Conservation (phyloP, 2,888 invertebrate genomes). For the Galeruca laticollis region DNA sequence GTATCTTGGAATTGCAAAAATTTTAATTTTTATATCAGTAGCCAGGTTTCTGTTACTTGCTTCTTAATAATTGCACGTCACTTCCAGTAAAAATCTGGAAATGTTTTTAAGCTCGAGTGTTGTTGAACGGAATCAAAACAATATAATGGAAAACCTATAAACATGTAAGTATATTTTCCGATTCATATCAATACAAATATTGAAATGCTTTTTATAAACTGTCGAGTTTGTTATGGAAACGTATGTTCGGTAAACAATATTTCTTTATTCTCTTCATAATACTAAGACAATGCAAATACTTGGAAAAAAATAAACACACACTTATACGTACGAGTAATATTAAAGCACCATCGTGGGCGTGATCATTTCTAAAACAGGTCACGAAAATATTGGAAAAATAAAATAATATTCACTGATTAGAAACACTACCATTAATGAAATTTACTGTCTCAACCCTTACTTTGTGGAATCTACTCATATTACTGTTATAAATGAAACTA, state of each 20-base stretch:
- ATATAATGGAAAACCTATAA: constrained; percentile 21
- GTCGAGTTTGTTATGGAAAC: neutral
- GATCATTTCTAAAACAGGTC: neutral
- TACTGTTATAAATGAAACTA: no score
- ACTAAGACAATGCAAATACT: no score
- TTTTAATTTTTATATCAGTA: neutral
- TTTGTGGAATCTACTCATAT: no score
- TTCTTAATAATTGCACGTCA: constrained; percentile 3
- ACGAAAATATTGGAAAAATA: no score
- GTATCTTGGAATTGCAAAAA: no score
- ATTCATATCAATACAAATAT: constrained; percentile 31
- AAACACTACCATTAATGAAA: constrained; percentile 25
- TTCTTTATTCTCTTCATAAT: no score
- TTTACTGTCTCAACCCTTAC: no score
- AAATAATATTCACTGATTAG: constrained; percentile 26
- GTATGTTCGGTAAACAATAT: neutral
- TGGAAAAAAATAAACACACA: no score
- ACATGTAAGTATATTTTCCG: constrained; percentile 23
- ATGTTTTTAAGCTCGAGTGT: constrained; percentile 2
- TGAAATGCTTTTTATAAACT: constrained; percentile 10
- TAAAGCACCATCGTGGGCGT: no score
- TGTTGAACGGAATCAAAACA: constrained; percentile 23
- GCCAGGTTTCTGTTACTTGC: neutral
- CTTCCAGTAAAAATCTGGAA: neutral
- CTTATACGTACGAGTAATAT: no score